Conservation (phyloP, 2,113 vertebrate genomes). For the Picathartes gymnocephalus region DNA sequence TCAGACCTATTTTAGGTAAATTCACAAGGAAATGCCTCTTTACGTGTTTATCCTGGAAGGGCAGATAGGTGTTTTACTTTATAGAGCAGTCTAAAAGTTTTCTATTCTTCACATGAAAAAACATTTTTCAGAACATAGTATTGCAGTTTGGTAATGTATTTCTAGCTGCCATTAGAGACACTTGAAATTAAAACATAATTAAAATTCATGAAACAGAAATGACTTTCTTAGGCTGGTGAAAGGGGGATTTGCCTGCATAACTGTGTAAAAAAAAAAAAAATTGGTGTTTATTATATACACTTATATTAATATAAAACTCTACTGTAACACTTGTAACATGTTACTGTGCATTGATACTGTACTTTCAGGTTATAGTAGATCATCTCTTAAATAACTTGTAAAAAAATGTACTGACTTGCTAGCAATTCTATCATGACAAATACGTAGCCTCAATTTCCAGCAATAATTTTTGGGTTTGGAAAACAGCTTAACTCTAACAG, state of each 20-base stretch:
- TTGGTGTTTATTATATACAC: not conserved
- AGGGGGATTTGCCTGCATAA: not conserved
- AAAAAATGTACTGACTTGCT: not conserved
- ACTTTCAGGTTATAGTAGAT: not conserved
- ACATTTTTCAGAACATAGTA: constrained; percentile 13
- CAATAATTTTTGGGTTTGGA: not conserved
- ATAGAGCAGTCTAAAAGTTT: constrained; percentile 1
- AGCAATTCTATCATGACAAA: not conserved
- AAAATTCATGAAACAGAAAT: not conserved
- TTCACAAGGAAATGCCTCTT: constrained; percentile 47
- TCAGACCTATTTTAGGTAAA: constrained; percentile 49
- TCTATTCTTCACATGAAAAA: constrained; percentile 31
- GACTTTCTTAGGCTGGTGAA: not conserved
- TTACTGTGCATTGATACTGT: not conserved
- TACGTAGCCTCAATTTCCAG: not conserved
- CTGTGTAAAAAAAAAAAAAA: not conserved
- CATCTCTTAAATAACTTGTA: not conserved
- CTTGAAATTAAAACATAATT: not conserved
- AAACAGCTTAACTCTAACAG: not conserved
- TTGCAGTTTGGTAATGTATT: constrained; percentile 17
- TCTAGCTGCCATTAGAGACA: not conserved
- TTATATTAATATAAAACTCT: not conserved
- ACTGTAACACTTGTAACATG: not conserved
- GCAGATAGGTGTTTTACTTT: constrained; percentile 7
- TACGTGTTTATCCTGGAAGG: constrained; percentile 37